Conservation (phyloP, 53 echinoderm and acorn worm species). For the Henricia sp. region DNA sequence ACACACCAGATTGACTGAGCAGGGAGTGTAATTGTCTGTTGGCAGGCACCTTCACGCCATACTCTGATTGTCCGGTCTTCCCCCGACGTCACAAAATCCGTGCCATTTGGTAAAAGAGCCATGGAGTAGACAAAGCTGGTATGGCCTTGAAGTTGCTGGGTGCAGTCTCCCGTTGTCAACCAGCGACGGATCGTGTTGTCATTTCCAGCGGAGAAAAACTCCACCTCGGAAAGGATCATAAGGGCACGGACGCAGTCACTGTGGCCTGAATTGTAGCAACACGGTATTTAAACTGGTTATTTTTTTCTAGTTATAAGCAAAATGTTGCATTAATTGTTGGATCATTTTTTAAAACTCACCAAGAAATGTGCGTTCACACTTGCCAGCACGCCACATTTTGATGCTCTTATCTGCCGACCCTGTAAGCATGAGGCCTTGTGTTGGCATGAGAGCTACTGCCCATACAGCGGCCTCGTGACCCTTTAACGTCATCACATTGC, state of each 20-base stretch:
- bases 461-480: conserved; percentile 92
- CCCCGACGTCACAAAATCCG: conserved; percentile 85
- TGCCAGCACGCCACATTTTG: conserved; percentile 94
- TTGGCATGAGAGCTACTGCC: conserved; percentile 93
- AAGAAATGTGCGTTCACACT: conserved; percentile 85
- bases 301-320: not conserved
- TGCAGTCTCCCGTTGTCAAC: conserved; percentile 87
- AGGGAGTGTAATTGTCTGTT: conserved; percentile 89
- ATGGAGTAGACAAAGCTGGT: conserved; percentile 87
- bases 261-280: conserved; percentile 63
- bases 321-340: not conserved
- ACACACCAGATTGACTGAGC: conserved; percentile 97
- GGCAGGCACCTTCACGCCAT: conserved; percentile 74
- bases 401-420: conserved; percentile 95
- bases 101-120: conserved; percentile 74
- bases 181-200: conserved; percentile 87
- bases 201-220: conserved; percentile 93
- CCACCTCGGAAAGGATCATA: conserved; percentile 81
- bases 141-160: conserved; percentile 81
- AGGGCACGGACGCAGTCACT: conserved; percentile 79
- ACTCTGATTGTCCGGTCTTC: conserved; percentile 92
- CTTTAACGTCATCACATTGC: conserved; percentile 90
- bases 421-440: conserved; percentile 93
- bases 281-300: no score
- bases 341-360: conserved; percentile 55